Conservation (phyloP, 2,113 vertebrate species). For the Hiodon tergisus region DNA sequence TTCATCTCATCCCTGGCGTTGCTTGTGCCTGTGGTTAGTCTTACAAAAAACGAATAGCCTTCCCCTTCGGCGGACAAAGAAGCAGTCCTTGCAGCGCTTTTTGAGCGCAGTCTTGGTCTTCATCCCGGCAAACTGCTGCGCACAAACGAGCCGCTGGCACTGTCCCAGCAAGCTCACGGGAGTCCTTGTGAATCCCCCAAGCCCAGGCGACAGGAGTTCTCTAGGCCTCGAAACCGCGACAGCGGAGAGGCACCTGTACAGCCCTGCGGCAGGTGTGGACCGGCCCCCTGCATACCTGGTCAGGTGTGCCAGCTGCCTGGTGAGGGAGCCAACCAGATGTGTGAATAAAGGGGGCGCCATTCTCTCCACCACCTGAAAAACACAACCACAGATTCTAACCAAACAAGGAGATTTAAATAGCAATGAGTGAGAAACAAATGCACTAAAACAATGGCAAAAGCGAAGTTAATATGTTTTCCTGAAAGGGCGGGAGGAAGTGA, state of each 20-base stretch:
- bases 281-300: conserved; percentile 8
- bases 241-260: conserved; percentile 41
- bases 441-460: too few relatives aligned
- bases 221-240: conserved; percentile 30
- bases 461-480: too few relatives aligned
- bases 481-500: too few relatives aligned
- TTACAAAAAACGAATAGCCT: conserved; percentile 72
- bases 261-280: conserved; percentile 31
- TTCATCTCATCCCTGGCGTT: conserved; percentile 63
- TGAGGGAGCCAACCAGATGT: conserved; percentile 40
- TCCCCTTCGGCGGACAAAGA: conserved; percentile 72
- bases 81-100: conserved; percentile 85
- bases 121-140: conserved; percentile 61
- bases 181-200: not conserved
- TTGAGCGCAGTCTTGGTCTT: conserved; percentile 72
- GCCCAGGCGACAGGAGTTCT: conserved; percentile 13
- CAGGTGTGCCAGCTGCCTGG: conserved; percentile 43
- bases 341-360: conserved; percentile 61
- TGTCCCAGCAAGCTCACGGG: conserved; percentile 36
- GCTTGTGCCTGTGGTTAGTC: conserved; percentile 78
- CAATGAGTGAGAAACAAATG: not conserved
- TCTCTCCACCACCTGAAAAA: conserved; percentile 31
- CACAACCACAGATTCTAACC: not conserved
- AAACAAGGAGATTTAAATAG: too few relatives aligned
- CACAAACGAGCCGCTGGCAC: conserved; percentile 20